These are phyloP conservation scores for Campopleginae sp. DNA, from an alignment of 2,888 invertebrate species.

Conservation along the genomic window DNA sequence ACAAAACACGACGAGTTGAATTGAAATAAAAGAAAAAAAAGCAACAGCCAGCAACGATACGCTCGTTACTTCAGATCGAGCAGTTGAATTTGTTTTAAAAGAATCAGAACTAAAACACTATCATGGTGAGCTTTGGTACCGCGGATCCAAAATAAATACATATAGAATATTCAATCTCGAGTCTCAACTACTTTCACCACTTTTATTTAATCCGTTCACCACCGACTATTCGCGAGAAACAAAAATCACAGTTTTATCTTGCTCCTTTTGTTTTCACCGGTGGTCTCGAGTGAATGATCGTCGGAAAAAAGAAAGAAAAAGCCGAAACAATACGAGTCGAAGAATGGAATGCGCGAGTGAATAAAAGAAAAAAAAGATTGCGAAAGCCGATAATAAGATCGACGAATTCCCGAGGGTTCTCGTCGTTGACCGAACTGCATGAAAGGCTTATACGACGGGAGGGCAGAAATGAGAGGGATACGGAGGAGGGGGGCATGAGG, in stretches of 20 bases:
- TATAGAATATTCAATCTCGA: slow-evolving; percentile 27
- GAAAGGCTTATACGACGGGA: slow-evolving; percentile 13
- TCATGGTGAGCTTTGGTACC: slow-evolving; percentile 61
- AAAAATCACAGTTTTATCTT: neutral
- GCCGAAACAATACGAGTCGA: slow-evolving; percentile 4
- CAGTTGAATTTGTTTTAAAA: slow-evolving; percentile 38
- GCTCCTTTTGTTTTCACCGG: slow-evolving; percentile 18
- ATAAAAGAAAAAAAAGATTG: slow-evolving; percentile 11
- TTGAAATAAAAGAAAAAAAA: neutral
- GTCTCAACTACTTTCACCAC: slow-evolving; percentile 25
- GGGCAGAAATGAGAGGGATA: slow-evolving; percentile 12
- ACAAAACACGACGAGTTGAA: slow-evolving; percentile 5
- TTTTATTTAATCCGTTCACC: slow-evolving; percentile 12
- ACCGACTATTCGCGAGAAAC: neutral
- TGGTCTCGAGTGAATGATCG: slow-evolving; percentile 21
- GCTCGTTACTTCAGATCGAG: slow-evolving; percentile 43
- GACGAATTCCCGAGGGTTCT: slow-evolving; percentile 35
- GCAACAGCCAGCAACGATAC: slow-evolving; percentile 11
- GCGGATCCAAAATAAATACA: slow-evolving; percentile 19
- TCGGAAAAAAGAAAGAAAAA: slow-evolving; percentile 20
- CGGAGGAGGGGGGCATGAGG: neutral
- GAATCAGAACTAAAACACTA: slow-evolving; percentile 45
- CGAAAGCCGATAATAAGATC: slow-evolving; percentile 1
- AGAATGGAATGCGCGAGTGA: slow-evolving; percentile 38
- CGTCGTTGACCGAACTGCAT: slow-evolving; percentile 22